Percentiles rank a stretch among this genome's conserved stretches.
Conservation (phyloP, 2,888 invertebrate genomes). For the Yponomeuta evonymella region DNA sequence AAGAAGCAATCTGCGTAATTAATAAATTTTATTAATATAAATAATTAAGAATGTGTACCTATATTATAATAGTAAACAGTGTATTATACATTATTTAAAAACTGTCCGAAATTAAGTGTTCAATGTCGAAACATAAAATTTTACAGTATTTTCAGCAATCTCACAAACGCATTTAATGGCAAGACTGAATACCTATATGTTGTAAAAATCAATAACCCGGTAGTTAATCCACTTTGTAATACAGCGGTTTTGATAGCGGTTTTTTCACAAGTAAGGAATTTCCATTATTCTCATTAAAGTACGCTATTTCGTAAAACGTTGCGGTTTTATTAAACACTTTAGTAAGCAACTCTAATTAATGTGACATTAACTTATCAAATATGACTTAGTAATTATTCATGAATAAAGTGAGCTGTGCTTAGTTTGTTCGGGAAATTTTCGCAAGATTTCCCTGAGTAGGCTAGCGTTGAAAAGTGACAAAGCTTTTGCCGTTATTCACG, state of each 20-base stretch:
- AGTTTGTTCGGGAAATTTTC: no score
- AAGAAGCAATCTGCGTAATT: no score
- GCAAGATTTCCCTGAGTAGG: no score
- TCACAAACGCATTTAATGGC: conserved; percentile 41
- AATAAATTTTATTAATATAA: background rate
- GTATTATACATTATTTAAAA: background rate
- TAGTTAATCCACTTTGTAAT: conserved; percentile 41
- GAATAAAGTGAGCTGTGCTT: no score
- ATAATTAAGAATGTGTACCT: background rate
- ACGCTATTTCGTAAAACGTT: conserved; percentile 23
- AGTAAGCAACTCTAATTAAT: no score
- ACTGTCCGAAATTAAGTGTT: background rate
- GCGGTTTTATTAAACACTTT: conserved; percentile 32
- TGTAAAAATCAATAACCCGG: conserved; percentile 35
- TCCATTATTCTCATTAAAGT: conserved; percentile 60
- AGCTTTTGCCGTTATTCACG: no score
- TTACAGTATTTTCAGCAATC: background rate
- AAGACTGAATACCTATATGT: conserved; percentile 50
- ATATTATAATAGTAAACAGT: background rate
- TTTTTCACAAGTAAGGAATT: conserved; percentile 54
- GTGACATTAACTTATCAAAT: no score
- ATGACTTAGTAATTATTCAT: no score
- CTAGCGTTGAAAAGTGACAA: no score
- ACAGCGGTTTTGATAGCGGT: conserved; percentile 29
- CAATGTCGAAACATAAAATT: background rate